Evolutionary conservation across 2,797 vertebrate species (phyloP), one percentile per base, ranked within the genome.

Genomic region (Enoplosus armatus): DNA sequence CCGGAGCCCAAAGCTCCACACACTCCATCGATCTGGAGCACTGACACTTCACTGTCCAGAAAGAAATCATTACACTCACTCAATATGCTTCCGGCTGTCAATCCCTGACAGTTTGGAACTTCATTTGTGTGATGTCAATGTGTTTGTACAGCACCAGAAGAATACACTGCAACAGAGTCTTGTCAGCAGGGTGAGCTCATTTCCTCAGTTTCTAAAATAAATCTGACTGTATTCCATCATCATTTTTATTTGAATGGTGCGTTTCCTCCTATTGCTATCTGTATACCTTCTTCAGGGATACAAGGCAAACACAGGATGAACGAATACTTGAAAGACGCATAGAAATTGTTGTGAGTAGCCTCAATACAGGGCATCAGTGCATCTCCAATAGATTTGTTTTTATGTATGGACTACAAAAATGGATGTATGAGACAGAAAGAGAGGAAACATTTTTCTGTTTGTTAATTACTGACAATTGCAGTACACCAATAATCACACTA

Each of bases 11-110:
- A 37, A 68, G 72, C 72, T 55, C 64, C 62, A 76, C 67, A 61
- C 61, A 27, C 39, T 27, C 58, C 59, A 85, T 79, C 43, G 72
- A 82, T 68, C 29, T 20, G 16, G 72, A 47, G 63, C 50, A 37
- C 74, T 81, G 69, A 75, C 78, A 39, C 59, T 33, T 33, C 31
- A 33, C 31, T 33, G 33, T 65, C 39, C 37, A 71, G 43, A 43
- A 26, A 56, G 67, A 77, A 79, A 79, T 75, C 71, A 51, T 78
- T 72, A 60, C 5, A 16, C 39, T 51, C 56, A 47, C 55, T 60
- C 45, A 9, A 45, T 61, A 61, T 2, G 16, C 47, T 51, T 16
- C 47, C 37, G 26, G 37, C n/a, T 11, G 6, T 41, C 37, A 16
- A 3, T 37, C 2, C 3, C 20, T 12, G 20, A 45, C 63, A 51